These are phyloP conservation scores for Uropsilus gracilis DNA, from an alignment of 2,113 vertebrate species.

Conservation along the genomic window DNA sequence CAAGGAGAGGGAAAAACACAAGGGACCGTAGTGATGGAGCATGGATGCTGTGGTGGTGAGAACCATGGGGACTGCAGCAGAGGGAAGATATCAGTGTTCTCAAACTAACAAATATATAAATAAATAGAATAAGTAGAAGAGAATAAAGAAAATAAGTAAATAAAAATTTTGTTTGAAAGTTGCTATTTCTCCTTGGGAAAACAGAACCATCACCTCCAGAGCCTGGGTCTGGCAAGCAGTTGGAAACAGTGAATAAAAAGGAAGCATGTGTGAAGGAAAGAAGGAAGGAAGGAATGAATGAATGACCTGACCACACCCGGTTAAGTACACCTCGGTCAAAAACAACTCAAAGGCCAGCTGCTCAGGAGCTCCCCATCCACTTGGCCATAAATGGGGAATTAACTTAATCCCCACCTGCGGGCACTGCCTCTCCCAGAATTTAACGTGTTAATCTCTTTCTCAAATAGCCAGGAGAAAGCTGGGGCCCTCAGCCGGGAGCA, in stretches of 20 bases:
- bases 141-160: too few relatives aligned
- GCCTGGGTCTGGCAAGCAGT: background rate
- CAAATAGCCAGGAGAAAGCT: background rate
- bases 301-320: background rate
- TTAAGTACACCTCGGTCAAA: background rate
- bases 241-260: background rate
- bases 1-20: too few relatives aligned
- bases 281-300: background rate
- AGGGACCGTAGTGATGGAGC: too few relatives aligned
- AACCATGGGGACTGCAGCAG: too few relatives aligned
- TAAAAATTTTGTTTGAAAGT: background rate
- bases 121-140: too few relatives aligned
- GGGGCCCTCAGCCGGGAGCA: background rate
- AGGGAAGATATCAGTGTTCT: too few relatives aligned
- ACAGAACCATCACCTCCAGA: accelerated
- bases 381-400: background rate
- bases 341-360: background rate
- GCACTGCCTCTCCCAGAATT: background rate
- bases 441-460: slow-evolving; percentile 5
- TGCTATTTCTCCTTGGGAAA: background rate
- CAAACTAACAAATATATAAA: too few relatives aligned
- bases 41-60: too few relatives aligned
- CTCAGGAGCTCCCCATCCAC: background rate
- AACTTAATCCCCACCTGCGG: background rate
- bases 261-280: too few relatives aligned